Base-by-base conservation (phyloP, 2,888 invertebrate species). In the Teleogryllus oceanicus region DNA sequence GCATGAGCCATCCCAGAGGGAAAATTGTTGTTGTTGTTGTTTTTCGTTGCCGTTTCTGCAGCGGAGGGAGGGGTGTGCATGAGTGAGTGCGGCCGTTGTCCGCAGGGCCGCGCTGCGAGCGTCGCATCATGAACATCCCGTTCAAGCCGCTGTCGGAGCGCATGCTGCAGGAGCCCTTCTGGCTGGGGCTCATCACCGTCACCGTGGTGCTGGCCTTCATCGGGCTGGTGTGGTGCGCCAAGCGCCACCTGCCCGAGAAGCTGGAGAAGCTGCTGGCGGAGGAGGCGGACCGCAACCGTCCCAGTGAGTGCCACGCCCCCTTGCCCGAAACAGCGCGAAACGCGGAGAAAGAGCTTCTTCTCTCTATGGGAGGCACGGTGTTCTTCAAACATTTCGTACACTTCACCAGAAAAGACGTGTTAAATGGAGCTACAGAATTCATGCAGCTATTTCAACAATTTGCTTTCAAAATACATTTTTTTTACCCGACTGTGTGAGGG, bases 81-180 rank as follows among this genome's bases (percentile, higher is more conserved):
- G 37, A 37, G 8, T 37, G 37, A 37, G 37, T 21, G 75, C 24
- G 50, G 11, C 13, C 50, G 50, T 49, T 75, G 18, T 88, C 87
- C 86, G 86, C 87, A 87, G 90, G 90, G 78, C 85, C 87, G 84
- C 90, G 91, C 83, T 95, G 95, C 85, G 94, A 94, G 87, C 88
- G 89, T 79, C 88, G 91, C 75, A 92, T 92, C 88, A 89, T 92
- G 83, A 91, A 92, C 84, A 92, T 93, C 81, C 92, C 92, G 1
- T 92, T 91, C 86, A 92, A 91, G 84, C 92, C 92, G 8, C 88
- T 95, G 21, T 94, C 94, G 13, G 92, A 94, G 83, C 89, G 94
- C 49, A 94, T 96, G 93, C 88, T 96, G 50, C 93, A 94, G 84
- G 95, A 96, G 86, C 96, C 96, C 0, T 96, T 96, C 87, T 96